Evolutionary conservation across 1,140 invertebrate genomes (phyloP).

Genomic region (Elymnias hypermnestra): DNA sequence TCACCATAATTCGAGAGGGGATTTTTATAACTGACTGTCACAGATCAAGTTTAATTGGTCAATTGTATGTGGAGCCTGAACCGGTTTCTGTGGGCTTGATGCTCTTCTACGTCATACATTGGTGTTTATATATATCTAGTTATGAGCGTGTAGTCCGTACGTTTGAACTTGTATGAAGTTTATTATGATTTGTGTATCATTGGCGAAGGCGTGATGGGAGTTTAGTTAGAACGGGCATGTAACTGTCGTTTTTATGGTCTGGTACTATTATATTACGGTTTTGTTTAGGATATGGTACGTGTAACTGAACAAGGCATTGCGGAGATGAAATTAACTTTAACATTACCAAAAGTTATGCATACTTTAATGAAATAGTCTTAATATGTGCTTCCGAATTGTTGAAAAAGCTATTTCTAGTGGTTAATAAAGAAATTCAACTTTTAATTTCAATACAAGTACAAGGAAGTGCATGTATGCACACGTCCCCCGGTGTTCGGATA

Average conservation of each 20-base stretch:
- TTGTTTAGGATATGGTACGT: conserved; percentile 24
- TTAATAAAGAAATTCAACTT: too few species aligned
- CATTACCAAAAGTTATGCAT: too few species aligned
- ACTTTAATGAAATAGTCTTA: too few species aligned
- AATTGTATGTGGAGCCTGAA: conserved; percentile 53
- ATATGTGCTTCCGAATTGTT: too few species aligned
- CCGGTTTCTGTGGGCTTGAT: conserved; percentile 61
- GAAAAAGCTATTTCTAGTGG: too few species aligned
- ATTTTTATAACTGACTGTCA: conserved; percentile 44
- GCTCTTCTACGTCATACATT: conserved; percentile 67
- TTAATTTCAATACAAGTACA: too few species aligned
- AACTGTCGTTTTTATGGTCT: conserved; percentile 48
- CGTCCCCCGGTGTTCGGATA: too few species aligned
- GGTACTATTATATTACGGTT: conserved; percentile 28
- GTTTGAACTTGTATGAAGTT: conserved; percentile 54
- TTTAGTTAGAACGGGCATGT: conserved; percentile 40
- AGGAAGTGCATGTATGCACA: too few species aligned
- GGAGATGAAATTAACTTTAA: conserved; percentile 7
- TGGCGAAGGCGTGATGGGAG: conserved; percentile 49
- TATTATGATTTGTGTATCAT: conserved; percentile 68
- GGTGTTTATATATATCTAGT: conserved; percentile 47
- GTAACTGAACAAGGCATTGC: conserved; percentile 18
- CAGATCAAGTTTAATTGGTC: conserved; percentile 61
- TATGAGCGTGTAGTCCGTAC: conserved; percentile 45
- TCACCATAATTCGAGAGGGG: conserved; percentile 29